Conservation (phyloP, 2,113 vertebrate species). For the Gracilinanus agilis region DNA sequence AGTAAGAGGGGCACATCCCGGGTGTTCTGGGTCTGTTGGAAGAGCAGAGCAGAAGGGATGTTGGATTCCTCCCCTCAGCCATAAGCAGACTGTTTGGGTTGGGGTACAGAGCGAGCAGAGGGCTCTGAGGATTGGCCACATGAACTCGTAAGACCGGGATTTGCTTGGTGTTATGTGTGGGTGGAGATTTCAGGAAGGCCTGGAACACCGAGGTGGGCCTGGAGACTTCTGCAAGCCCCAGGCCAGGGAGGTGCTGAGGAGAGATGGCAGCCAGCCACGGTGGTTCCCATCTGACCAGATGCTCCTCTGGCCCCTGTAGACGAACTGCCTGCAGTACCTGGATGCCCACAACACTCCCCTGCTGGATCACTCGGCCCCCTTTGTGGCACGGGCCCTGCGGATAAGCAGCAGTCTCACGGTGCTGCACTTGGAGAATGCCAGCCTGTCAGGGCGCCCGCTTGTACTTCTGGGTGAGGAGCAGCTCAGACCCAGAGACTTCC, state of each 20-base stretch:
- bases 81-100: background rate
- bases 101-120: background rate
- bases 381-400: slow-evolving; percentile 94
- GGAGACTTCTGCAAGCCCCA: too few relatives aligned
- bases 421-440: slow-evolving; percentile 93
- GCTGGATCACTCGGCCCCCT: slow-evolving; percentile 94
- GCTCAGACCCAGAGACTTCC: too few relatives aligned
- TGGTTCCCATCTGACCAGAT: background rate
- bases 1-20: too few relatives aligned
- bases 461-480: slow-evolving; percentile 92
- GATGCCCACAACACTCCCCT: slow-evolving; percentile 94
- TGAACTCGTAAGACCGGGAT: too few relatives aligned
- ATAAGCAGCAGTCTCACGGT: slow-evolving; percentile 95
- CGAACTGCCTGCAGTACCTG: slow-evolving; percentile 94
- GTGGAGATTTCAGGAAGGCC: too few relatives aligned
- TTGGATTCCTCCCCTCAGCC: background rate
- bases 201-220: too few relatives aligned
- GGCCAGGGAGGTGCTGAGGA: background rate
- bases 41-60: too few relatives aligned
- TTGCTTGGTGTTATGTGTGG: too few relatives aligned
- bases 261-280: too few relatives aligned
- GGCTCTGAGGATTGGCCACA: background rate
- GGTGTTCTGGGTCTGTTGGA: too few relatives aligned
- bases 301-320: slow-evolving; percentile 79
- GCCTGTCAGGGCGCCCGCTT: slow-evolving; percentile 93